A percentile compares a stretch with the other conserved stretches of the same genome.
Conservation (phyloP, 2,888 invertebrate species). For the Eudasyphora cyanicolor region DNA sequence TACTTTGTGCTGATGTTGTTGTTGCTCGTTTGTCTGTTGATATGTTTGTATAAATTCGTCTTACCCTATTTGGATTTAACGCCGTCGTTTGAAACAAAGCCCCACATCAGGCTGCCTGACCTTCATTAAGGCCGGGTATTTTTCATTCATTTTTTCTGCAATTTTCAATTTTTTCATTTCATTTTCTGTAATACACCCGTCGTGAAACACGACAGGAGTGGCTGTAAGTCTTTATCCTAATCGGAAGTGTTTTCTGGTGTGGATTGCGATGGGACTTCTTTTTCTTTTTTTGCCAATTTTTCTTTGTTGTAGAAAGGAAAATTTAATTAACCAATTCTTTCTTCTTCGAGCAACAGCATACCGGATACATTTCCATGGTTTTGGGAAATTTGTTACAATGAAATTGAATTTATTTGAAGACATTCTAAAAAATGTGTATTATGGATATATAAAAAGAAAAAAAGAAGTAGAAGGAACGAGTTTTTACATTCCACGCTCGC, state of each 20-base stretch:
- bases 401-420: neutral
- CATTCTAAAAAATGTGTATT: too few species aligned
- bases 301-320: neutral
- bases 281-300: neutral
- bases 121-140: neutral
- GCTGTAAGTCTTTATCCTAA: neutral
- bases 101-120: neutral
- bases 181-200: constrained; percentile 1
- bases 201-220: neutral
- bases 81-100: neutral
- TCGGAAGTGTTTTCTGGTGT: neutral
- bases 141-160: neutral
- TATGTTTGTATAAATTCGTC: neutral
- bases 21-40: neutral
- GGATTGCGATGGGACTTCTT: too few species aligned
- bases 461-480: too few species aligned
- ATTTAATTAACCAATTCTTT: neutral
- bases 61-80: neutral
- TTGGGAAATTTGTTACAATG: neutral
- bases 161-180: too few species aligned
- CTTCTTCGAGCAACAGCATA: neutral
- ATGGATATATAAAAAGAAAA: too few species aligned
- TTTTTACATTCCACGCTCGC: too few species aligned
- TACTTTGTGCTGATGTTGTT: neutral
- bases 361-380: neutral